phyloP scores from a whole-genome alignment of 2,797 vertebrate species.

The Nannoperca obscura region DNA sequence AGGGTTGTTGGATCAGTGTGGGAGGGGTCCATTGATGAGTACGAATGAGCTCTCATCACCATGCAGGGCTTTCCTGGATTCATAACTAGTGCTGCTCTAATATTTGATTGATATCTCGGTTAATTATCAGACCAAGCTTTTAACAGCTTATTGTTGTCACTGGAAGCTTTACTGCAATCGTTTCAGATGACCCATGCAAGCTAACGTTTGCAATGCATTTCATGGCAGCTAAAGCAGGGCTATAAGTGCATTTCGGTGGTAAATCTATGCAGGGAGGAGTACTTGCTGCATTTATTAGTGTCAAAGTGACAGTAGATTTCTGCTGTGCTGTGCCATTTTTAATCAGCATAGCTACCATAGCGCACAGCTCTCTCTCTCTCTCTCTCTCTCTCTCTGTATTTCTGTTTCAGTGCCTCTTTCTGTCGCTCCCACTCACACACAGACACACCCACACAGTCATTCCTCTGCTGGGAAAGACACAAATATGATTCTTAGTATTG shows the following conservation, averaged over 20 bases:
- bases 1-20: slow-evolving; percentile 37
- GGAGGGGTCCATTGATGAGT: slow-evolving; percentile 51
- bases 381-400: slow-evolving; percentile 18
- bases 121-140: slow-evolving; percentile 24
- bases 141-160: slow-evolving; percentile 19
- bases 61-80: slow-evolving; percentile 35
- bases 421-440: background rate
- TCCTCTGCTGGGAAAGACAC: slow-evolving; percentile 40
- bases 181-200: background rate
- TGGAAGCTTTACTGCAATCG: slow-evolving; percentile 1
- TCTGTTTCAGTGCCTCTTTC: slow-evolving; percentile 11
- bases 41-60: slow-evolving; percentile 30
- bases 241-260: slow-evolving; percentile 10
- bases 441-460: background rate
- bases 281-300: slow-evolving; percentile 68
- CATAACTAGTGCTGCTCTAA: slow-evolving; percentile 36
- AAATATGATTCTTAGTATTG: slow-evolving; percentile 33
- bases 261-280: slow-evolving; percentile 56
- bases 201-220: slow-evolving; percentile 19
- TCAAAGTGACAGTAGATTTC: slow-evolving; percentile 69
- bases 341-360: slow-evolving; percentile 33
- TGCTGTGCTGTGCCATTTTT: slow-evolving; percentile 69
- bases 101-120: slow-evolving; percentile 38
- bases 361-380: slow-evolving; percentile 13
- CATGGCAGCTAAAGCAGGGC: slow-evolving; percentile 8